These are phyloP conservation scores for Mesembrinibis cayennensis DNA, from an alignment of 2,113 vertebrate genomes.

Conservation along the genomic window DNA sequence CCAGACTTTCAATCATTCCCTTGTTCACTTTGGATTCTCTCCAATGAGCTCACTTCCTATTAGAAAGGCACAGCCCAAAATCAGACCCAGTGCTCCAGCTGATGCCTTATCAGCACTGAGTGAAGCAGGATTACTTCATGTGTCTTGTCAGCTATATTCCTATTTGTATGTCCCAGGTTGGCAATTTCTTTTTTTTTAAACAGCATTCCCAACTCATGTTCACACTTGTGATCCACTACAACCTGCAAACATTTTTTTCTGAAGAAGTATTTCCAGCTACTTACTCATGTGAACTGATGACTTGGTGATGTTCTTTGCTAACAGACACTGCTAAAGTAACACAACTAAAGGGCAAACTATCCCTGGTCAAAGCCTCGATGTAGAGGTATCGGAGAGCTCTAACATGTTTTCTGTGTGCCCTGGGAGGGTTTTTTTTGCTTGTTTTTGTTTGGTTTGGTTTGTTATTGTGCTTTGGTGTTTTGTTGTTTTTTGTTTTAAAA, in stretches of 20 bases:
- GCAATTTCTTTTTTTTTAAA: background rate
- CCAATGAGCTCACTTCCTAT: slow-evolving; percentile 14
- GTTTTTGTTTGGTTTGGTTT: background rate
- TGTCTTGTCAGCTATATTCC: slow-evolving; percentile 34
- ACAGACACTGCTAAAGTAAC: background rate
- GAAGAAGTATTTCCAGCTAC: background rate
- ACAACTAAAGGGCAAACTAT: background rate
- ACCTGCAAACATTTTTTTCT: background rate
- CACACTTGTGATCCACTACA: slow-evolving; percentile 18
- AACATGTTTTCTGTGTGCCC: background rate
- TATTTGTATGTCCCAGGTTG: background rate
- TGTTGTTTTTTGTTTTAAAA: background rate
- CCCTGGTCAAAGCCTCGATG: background rate
- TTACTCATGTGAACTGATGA: background rate
- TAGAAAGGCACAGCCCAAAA: slow-evolving; percentile 16
- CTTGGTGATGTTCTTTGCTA: background rate
- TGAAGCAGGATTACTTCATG: slow-evolving; percentile 53
- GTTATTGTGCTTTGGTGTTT: background rate
- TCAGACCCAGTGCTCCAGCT: slow-evolving; percentile 17
- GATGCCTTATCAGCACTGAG: slow-evolving; percentile 63
- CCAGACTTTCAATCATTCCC: background rate
- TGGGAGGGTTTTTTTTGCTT: background rate
- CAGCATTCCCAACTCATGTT: slow-evolving; percentile 11
- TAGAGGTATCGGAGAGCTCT: background rate
- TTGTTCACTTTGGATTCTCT: background rate